Evolutionary conservation across 2,888 invertebrate genomes (phyloP).

Genomic region (Adelphocoris suturalis): DNA sequence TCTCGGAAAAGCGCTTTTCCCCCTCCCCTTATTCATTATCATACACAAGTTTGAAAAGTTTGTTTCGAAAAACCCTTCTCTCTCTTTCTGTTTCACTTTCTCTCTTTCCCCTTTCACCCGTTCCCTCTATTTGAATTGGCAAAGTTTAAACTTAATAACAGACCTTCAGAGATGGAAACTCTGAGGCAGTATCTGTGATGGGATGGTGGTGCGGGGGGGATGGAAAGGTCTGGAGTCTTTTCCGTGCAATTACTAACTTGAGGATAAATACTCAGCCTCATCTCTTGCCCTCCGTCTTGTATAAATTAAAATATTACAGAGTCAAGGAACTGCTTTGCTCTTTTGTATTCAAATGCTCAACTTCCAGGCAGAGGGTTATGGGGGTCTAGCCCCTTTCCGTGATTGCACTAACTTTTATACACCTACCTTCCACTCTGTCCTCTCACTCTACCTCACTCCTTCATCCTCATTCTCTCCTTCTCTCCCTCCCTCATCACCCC

Average conservation of each 20-base stretch:
- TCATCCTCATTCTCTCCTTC: neutral
- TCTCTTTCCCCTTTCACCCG: conserved; percentile 53
- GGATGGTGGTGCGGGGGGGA: neutral
- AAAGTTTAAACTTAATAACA: conserved; percentile 72
- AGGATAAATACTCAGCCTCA: conserved; percentile 73
- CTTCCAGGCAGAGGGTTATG: conserved; percentile 23
- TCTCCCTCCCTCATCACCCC: neutral
- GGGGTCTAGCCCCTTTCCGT: conserved; percentile 8
- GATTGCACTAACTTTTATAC: conserved; percentile 41
- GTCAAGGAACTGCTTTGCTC: conserved; percentile 66
- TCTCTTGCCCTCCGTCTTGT: conserved; percentile 50
- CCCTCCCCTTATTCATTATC: conserved; percentile 73
- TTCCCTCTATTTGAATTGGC: conserved; percentile 69
- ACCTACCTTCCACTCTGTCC: conserved; percentile 1
- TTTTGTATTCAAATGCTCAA: conserved; percentile 72
- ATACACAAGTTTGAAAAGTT: conserved; percentile 74
- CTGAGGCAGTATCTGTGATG: conserved; percentile 8
- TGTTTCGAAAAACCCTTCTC: conserved; percentile 47
- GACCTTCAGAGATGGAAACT: conserved; percentile 52
- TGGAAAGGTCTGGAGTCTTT: conserved; percentile 52
- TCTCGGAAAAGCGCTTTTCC: conserved; percentile 46
- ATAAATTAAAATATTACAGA: conserved; percentile 72
- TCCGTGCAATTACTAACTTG: conserved; percentile 74
- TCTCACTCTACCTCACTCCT: no score
- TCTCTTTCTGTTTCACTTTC: conserved; percentile 58